Evolutionary conservation across 2,797 vertebrate species (phyloP).

Genomic region (Acanthiza pusilla): DNA sequence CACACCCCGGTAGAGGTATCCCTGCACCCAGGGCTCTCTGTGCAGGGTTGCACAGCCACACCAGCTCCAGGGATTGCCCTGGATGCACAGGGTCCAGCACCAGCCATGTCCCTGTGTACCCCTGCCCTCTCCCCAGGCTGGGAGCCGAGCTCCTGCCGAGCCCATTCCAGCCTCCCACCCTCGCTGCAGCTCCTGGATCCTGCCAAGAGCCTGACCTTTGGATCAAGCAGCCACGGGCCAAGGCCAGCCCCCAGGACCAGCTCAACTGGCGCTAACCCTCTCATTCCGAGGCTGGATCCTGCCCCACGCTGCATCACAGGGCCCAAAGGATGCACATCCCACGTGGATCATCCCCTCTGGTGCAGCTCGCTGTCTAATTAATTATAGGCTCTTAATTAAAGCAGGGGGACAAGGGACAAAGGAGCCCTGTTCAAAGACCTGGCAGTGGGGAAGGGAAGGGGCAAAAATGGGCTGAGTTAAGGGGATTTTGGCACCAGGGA

Average conservation of each 20-base stretch:
- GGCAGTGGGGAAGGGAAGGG: neutral
- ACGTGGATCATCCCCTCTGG: too few species aligned
- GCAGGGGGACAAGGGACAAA: neutral
- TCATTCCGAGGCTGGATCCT: neutral
- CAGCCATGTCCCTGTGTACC: too few species aligned
- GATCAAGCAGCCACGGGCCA: neutral
- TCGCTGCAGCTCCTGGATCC: neutral
- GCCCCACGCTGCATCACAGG: rapidly evolving
- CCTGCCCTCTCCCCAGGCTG: neutral
- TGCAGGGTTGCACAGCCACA: neutral
- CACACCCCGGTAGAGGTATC: rapidly evolving
- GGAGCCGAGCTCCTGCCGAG: neutral
- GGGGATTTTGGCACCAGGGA: rapidly evolving
- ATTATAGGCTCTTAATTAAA: neutral
- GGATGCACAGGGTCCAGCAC: neutral
- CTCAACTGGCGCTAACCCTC: neutral
- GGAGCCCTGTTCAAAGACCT: neutral
- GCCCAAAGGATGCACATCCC: neutral
- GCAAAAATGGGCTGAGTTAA: neutral
- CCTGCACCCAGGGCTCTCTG: neutral
- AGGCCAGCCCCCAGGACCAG: neutral
- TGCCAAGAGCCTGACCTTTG: constrained; percentile 31
- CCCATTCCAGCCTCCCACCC: neutral
- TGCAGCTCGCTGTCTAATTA: neutral
- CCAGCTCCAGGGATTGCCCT: neutral